Base-by-base conservation (phyloP, 1,140 invertebrate genomes). In the Dendroctonus valens region DNA sequence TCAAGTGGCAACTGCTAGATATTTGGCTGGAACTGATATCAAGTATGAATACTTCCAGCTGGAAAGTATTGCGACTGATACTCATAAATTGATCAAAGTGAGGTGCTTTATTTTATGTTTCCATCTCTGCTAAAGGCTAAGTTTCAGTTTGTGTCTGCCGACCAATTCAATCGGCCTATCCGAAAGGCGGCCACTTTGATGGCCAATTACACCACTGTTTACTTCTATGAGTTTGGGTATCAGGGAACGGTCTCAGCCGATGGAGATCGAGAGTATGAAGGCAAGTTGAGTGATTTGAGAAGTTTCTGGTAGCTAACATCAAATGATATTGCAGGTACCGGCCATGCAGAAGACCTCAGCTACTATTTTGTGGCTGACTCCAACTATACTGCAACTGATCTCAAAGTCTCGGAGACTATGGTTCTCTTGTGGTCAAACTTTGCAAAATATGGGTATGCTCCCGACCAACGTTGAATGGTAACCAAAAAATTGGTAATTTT, bases 401-500 rank as follows among this genome's bases (percentile, higher is more conserved):
- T 42, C 5, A 44, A 58, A 12, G 55, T 58, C 1, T 58, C 55
- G 8, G 55, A 42, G 15, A 58, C 40, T 0, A 12, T 58, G 12
- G 55, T 46, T 7, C 41, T 58, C 0, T 58, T 58, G 46, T 58
- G 46, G 58, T n/a, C 42, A 5, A 49, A 60, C 40, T 60, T 60
- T 7, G 26, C n/a, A 11, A 60, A 60, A 49, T 48, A 49, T 38
- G 41, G 58, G 46, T 60, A 50, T n/a, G 14, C 3, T 48, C 11
- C 0, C 7, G 42, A 15, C 8, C 0, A 55, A 40, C 15, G n/a
- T 40, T n/a, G 7, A 44, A 46, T 46, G 8, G 11, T 6, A 5
- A 44, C 5, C n/a, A 44, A 8, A 42, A 59, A 12, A 44, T n/a
- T 14, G n/a, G 12, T 2, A 42, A 59, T 44, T 6, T 48, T n/a